These are phyloP conservation scores for Oscheius onirici DNA, from an alignment of 2,888 invertebrate species.

Conservation along the genomic window DNA sequence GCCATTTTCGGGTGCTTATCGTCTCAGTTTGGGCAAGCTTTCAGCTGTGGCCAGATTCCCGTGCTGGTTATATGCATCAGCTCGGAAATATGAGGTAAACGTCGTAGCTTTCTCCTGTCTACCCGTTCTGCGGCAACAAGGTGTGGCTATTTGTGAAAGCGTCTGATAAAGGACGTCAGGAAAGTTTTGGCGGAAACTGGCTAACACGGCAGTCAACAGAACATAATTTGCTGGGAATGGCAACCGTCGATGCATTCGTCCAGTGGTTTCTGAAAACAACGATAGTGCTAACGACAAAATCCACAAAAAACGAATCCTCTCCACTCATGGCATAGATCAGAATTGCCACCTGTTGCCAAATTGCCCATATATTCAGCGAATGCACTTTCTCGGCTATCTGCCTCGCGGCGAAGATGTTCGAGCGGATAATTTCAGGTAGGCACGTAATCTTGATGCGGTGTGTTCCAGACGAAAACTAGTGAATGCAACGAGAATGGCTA, in stretches of 20 bases:
- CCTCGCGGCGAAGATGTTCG: too few species aligned
- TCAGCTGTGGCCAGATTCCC: neutral
- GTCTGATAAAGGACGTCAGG: conserved; percentile 22
- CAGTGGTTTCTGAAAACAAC: neutral
- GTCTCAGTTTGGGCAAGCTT: neutral
- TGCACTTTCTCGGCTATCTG: too few species aligned
- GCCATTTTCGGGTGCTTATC: neutral
- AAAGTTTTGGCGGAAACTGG: conserved; percentile 30
- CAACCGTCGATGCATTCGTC: neutral
- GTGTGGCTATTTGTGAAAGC: conserved; percentile 27
- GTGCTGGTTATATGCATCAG: neutral
- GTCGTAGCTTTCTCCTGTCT: neutral
- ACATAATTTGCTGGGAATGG: conserved; percentile 21
- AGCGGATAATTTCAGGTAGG: too few species aligned
- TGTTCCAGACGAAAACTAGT: neutral
- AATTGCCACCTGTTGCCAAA: too few species aligned
- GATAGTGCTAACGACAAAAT: neutral
- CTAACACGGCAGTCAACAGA: conserved; percentile 27
- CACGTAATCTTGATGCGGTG: too few species aligned
- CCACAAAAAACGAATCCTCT: neutral
- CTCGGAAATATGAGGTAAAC: too few species aligned
- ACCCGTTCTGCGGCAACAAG: conserved; percentile 21
- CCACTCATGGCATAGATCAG: too few species aligned
- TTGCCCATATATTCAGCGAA: too few species aligned
- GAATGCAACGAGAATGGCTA: too few species aligned